Evolutionary conservation across 2,888 invertebrate genomes (phyloP).

Genomic region (Drosophila picticornis): DNA sequence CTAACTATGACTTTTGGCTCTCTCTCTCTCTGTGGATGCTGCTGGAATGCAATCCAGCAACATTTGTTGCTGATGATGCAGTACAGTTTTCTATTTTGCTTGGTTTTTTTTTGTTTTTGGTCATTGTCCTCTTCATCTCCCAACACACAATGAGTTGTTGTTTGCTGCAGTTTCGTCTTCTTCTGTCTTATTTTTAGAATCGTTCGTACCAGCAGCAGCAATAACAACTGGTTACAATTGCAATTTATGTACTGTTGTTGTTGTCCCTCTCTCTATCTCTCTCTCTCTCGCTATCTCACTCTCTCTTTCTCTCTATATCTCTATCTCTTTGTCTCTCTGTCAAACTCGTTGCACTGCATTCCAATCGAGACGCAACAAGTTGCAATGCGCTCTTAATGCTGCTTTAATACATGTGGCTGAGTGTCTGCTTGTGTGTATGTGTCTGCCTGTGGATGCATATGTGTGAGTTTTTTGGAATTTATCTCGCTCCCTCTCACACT

Average conservation of each 20-base stretch:
- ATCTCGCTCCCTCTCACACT: constrained; percentile 20
- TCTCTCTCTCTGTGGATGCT: constrained; percentile 17
- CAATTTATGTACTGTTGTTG: constrained; percentile 44
- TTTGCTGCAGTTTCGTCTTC: constrained; percentile 17
- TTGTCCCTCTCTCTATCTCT: constrained; percentile 4
- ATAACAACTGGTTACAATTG: constrained; percentile 62
- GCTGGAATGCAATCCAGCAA: constrained; percentile 58
- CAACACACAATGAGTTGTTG: constrained; percentile 46
- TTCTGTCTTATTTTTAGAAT: constrained; percentile 59
- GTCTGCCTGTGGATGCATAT: not conserved
- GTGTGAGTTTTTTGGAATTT: constrained; percentile 38
- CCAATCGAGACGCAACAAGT: constrained; percentile 57
- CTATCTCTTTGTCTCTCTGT: constrained; percentile 18
- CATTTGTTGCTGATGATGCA: constrained; percentile 38
- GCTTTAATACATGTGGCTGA: not conserved
- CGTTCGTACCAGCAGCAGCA: constrained; percentile 35
- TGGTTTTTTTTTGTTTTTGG: constrained; percentile 56
- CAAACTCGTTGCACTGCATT: constrained; percentile 76
- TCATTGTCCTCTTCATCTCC: constrained; percentile 59
- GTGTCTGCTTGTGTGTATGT: not conserved
- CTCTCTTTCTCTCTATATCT: not conserved
- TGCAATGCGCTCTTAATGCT: constrained; percentile 38
- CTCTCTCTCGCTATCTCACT: constrained; percentile 12
- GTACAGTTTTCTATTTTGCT: constrained; percentile 60
- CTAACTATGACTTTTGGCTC: constrained; percentile 42